Base-by-base conservation (phyloP, 2,797 vertebrate species). In the Coccyzus lansbergi region DNA sequence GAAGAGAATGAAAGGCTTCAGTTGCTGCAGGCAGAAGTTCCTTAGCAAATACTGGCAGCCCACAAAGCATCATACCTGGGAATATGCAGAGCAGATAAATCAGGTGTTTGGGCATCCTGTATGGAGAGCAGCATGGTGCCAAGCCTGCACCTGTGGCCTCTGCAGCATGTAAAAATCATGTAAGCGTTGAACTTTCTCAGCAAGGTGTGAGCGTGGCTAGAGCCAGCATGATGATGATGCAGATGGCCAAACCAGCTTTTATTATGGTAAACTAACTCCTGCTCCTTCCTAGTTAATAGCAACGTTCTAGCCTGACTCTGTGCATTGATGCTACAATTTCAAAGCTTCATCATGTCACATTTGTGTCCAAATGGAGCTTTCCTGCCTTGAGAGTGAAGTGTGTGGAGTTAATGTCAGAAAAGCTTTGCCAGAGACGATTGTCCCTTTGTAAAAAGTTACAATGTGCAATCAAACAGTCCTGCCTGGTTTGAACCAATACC, bases 261-360 rank as follows among this genome's bases (percentile, higher is more conserved):
- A 2, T 4, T n/a, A 53, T 71, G 34, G 48, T 36, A 4, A 79
- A 3, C 4, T 28, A 29, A 36, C 29, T 83, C 36, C 10, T 0
- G 33, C 29, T 83, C 36, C 9, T 0, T 55, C 31, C 16, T 86
- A 49, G 4, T 29, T 51, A 22, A 25, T 0, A 38, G 8, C 5
- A n/a, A 24, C 1, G 0, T 19, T 49, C 16, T 42, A 14, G 46
- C 55, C 34, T 36, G 52, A 53, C 58, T 71, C 10, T 51, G 15
- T 24, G 18, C 36, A 33, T 18, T 1, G 0, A 5, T 46, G 59
- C 29, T 53, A 44, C 0, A 0, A 8, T 49, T 86, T 33, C 38
- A 70, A 9, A 79, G n/a, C 55, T 63, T 38, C 40, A 31, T 34
- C 21, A 5, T 2, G 0, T 10, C 22, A 14, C 19, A 3, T 3